Percentiles rank a stretch among this genome's conserved stretches.
Conservation (phyloP, 1,140 invertebrate species). For the Oreohelix idahoensis region DNA sequence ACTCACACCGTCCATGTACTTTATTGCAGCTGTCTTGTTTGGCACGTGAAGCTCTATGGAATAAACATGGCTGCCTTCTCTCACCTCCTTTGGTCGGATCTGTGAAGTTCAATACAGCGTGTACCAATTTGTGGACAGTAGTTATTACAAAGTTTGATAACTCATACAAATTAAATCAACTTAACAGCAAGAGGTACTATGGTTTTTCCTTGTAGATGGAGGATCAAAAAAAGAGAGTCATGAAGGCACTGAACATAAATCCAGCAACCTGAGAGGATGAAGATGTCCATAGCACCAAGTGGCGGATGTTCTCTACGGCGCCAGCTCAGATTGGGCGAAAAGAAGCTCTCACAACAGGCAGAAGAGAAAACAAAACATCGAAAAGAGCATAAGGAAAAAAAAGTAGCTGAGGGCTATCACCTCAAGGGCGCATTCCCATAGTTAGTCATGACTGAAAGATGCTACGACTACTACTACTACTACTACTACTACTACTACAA, state of each 20-base stretch:
- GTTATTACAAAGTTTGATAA: neutral
- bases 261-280: too few relatives aligned
- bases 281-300: neutral
- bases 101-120: neutral
- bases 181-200: neutral
- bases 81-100: neutral
- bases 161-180: neutral
- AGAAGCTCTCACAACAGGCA: too few relatives aligned
- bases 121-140: neutral
- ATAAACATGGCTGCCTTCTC: constrained; percentile 22
- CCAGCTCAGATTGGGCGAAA: too few relatives aligned
- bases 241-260: too few relatives aligned
- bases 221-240: neutral
- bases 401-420: too few relatives aligned
- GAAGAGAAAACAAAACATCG: neutral
- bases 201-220: neutral
- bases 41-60: constrained; percentile 43
- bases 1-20: constrained; percentile 43
- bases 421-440: too few relatives aligned
- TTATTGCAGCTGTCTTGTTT: constrained; percentile 41
- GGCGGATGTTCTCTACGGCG: neutral
- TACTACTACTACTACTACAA: too few relatives aligned
- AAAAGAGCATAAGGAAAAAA: neutral
- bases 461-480: too few relatives aligned
- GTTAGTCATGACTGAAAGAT: too few relatives aligned